Evolutionary conservation across 2,888 invertebrate genomes (phyloP).

Genomic region (Erebia ligea): DNA sequence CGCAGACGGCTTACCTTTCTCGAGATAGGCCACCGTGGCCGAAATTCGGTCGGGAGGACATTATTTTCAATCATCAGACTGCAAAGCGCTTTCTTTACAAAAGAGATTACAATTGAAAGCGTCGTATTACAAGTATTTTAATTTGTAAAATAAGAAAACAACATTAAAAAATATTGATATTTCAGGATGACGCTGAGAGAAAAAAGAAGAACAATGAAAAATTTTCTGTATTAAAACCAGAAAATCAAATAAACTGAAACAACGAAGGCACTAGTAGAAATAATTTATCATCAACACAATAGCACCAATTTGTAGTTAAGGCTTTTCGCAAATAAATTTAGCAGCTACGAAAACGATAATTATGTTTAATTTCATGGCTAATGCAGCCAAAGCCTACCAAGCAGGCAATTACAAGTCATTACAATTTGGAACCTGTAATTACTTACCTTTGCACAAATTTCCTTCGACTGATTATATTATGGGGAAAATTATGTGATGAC

Average conservation of each 20-base stretch:
- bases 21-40: too few species aligned
- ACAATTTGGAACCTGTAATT: slow-evolving; percentile 22
- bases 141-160: too few species aligned
- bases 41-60: too few species aligned
- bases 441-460: slow-evolving; percentile 16
- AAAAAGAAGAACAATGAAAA: slow-evolving; percentile 25
- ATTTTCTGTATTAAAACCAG: neutral
- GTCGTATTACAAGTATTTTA: too few species aligned
- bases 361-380: slow-evolving; percentile 40
- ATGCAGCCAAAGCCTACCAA: slow-evolving; percentile 33
- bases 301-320: slow-evolving; percentile 8
- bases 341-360: slow-evolving; percentile 29
- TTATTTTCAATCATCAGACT: too few species aligned
- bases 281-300: neutral
- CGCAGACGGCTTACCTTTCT: too few species aligned
- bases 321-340: slow-evolving; percentile 30
- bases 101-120: too few species aligned
- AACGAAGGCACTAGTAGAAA: neutral
- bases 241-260: neutral
- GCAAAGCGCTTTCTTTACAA: too few species aligned
- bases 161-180: neutral
- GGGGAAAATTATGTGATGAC: neutral
- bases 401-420: slow-evolving; percentile 30
- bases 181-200: slow-evolving; percentile 36
- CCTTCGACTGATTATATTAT: neutral